phyloP scores from a whole-genome alignment of 2,888 invertebrate genomes.

The Drosophila ezoana region DNA sequence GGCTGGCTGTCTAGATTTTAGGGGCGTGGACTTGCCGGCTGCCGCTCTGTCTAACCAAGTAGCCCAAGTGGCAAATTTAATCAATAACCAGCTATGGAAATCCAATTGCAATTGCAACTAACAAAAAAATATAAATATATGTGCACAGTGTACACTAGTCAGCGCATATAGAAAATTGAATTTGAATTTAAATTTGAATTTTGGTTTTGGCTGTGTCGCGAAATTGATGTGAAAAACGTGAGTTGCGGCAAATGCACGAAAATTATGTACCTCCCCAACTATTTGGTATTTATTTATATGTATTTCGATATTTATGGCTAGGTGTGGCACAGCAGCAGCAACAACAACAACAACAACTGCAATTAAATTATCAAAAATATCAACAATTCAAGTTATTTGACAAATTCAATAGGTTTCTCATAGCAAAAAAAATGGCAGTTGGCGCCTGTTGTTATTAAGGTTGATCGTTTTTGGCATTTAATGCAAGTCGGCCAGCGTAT shows the following conservation, averaged over 20 bases:
- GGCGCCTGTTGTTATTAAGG: conserved; percentile 8
- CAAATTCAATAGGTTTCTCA: conserved; percentile 38
- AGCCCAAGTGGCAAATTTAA: conserved; percentile 67
- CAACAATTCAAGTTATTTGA: conserved; percentile 53
- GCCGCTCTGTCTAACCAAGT: conserved; percentile 15
- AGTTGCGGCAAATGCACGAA: conserved; percentile 66
- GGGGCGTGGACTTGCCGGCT: conserved; percentile 54
- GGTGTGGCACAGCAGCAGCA: conserved; percentile 62
- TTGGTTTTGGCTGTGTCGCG: conserved; percentile 1
- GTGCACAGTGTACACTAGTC: conserved; percentile 13
- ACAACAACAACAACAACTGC: conserved; percentile 34
- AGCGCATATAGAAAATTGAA: conserved; percentile 42
- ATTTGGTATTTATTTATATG: conserved; percentile 60
- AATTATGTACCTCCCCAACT: conserved; percentile 61
- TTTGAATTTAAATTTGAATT: conserved; percentile 32
- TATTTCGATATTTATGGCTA: conserved; percentile 56
- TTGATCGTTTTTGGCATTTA: conserved; percentile 13
- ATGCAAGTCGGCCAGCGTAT: not conserved
- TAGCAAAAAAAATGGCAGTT: conserved; percentile 13
- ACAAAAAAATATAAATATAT: not conserved
- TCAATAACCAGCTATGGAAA: conserved; percentile 68
- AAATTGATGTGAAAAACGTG: conserved; percentile 77
- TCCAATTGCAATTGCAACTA: conserved; percentile 36
- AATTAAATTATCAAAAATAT: conserved; percentile 65
- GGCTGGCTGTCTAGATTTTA: conserved; percentile 33